Base-by-base conservation (phyloP, 1,140 invertebrate genomes). In the Drosophila ironensis region DNA sequence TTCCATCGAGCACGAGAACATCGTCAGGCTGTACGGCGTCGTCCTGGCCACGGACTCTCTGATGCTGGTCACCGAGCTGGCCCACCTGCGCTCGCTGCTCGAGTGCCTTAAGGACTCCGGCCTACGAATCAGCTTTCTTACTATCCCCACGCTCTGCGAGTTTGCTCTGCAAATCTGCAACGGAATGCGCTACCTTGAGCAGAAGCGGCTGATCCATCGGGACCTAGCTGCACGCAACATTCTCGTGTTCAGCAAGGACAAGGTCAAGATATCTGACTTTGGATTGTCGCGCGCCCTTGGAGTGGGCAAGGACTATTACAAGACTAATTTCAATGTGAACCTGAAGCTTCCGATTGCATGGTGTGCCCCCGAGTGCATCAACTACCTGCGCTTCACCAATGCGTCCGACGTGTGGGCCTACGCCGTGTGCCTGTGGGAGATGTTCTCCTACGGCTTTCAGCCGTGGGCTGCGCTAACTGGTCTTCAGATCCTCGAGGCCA, bases 261-360 rank as follows among this genome's bases (percentile, higher is more conserved):
- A 96, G 91, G 97, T 99, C 0, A 99, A 99, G 92, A 99, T 99
- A 27, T 99, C 98, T 5, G 98, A 99, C 90, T 99, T 99, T 90
- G 98, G 98, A 2, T 90, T 99, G 20, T 99, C 98, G 0, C 92
- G 98, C 47, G 97, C 97, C 0, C 90, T 99, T n/a, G 98, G 98
- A 5, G 96, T 98, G 42, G 98, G 98, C 4, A 99, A 99, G 91
- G 98, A 99, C 91, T 99, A 99, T 90, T 99, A 99, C 89, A 97
- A 99, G 91, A 98, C 97, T 1, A 99, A 99, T 91, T 99, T 99
- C 88, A 99, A 98, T 91, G 97, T 98, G 4, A 98, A 98, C 92
- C 92, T 99, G 14, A 99, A 99, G 91, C 91, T 99, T 54, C 98
- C 98, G 3, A 98, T 99, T 80, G 98, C 98, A 0, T 99, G 98